Percentiles rank a stretch among this genome's conserved stretches.
phyloP scores from a whole-genome alignment of 2,888 invertebrate genomes.

The Apamea epomidion region DNA sequence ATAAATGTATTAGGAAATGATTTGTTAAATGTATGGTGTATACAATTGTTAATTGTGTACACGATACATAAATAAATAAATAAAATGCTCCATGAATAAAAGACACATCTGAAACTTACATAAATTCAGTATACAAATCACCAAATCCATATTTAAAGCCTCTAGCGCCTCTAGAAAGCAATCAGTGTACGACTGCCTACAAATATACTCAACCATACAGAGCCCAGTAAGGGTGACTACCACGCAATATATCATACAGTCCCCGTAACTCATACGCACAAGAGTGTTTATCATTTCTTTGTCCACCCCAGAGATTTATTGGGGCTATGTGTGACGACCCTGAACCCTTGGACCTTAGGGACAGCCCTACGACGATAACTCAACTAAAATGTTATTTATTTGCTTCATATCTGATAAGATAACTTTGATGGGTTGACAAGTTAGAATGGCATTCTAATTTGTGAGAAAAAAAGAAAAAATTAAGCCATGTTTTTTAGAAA shows the following conservation, averaged over 20 bases:
- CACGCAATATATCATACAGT: conserved; percentile 65
- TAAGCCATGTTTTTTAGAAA: neutral
- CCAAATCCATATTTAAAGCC: conserved; percentile 9
- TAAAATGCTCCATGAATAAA: neutral
- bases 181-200: conserved; percentile 46
- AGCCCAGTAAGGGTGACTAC: conserved; percentile 50
- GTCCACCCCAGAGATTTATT: conserved; percentile 69
- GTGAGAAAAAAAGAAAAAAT: neutral
- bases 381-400: conserved; percentile 66
- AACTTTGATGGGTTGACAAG: conserved; percentile 51
- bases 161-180: conserved; percentile 39
- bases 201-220: conserved; percentile 43
- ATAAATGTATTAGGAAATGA: no score
- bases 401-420: conserved; percentile 53
- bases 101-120: neutral
- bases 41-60: no score
- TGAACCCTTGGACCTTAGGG: conserved; percentile 62
- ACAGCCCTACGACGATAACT: conserved; percentile 58
- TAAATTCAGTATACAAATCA: neutral
- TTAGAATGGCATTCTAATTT: conserved; percentile 18
- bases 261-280: conserved; percentile 66
- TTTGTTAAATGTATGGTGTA: no score
- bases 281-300: conserved; percentile 71
- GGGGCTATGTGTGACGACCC: conserved; percentile 63
- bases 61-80: no score